Evolutionary conservation across 2,113 vertebrate species (phyloP).

Genomic region (Mola mola): DNA sequence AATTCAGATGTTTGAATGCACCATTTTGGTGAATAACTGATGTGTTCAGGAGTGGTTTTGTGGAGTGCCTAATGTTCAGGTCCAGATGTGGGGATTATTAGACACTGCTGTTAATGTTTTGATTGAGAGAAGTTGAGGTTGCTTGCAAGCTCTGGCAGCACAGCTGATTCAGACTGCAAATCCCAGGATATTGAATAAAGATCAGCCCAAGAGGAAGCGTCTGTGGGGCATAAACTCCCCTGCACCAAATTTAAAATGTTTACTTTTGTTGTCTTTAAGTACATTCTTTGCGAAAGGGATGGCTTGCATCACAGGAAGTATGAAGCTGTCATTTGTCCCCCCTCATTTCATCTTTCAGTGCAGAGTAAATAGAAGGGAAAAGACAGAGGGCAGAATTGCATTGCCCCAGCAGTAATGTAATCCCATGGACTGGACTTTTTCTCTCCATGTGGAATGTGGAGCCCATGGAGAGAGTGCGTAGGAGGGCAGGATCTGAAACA

Average conservation of each 20-base stretch:
- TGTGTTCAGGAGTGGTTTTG: background rate
- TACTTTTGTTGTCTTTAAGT: constrained; percentile 49
- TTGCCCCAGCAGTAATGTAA: constrained; percentile 46
- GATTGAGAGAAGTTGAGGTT: constrained; percentile 47
- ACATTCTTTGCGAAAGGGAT: constrained; percentile 37
- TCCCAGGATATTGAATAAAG: constrained; percentile 57
- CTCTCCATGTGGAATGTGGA: constrained; percentile 63
- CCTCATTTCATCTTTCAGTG: constrained; percentile 54
- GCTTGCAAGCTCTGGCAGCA: constrained; percentile 79
- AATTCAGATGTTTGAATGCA: constrained; percentile 22
- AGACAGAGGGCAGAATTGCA: constrained; percentile 54
- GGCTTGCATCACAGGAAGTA: constrained; percentile 62
- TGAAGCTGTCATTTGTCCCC: constrained; percentile 37
- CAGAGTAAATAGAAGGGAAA: constrained; percentile 58
- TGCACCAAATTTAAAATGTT: constrained; percentile 68
- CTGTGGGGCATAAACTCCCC: constrained; percentile 58
- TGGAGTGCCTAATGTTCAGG: background rate
- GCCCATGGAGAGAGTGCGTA: constrained; percentile 51
- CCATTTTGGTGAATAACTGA: background rate
- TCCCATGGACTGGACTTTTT: constrained; percentile 48
- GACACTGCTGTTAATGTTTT: constrained; percentile 34
- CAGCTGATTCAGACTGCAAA: constrained; percentile 65
- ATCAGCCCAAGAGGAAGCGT: constrained; percentile 53
- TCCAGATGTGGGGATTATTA: constrained; percentile 42
- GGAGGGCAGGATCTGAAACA: constrained; percentile 54